Evolutionary conservation across 2,113 vertebrate genomes (phyloP).

Genomic region (Chelonoidis abingdonii): DNA sequence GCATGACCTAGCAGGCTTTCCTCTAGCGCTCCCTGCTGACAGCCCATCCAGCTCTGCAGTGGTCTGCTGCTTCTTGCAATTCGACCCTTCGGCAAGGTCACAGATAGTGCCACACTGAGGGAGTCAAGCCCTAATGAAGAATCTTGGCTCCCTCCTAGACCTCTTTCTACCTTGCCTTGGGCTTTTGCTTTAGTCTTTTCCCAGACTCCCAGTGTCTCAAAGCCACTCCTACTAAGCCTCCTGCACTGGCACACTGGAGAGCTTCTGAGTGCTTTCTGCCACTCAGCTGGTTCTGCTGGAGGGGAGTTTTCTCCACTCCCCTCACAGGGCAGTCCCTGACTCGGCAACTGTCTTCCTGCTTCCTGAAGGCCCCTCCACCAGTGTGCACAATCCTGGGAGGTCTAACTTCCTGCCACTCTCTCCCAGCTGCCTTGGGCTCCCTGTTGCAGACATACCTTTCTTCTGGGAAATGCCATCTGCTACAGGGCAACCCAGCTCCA

Average conservation of each 20-base stretch:
- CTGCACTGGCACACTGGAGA: background rate
- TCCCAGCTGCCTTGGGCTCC: background rate
- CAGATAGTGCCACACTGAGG: background rate
- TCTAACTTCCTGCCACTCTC: too few relatives aligned
- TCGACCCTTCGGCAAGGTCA: background rate
- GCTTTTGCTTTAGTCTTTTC: background rate
- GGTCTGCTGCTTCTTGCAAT: background rate
- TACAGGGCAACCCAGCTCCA: background rate
- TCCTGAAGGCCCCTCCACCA: background rate
- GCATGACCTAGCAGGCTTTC: background rate
- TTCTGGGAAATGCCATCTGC: background rate
- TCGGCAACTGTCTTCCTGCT: background rate
- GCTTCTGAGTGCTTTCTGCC: background rate
- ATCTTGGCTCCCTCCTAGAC: background rate
- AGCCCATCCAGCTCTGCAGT: background rate
- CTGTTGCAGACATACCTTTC: background rate
- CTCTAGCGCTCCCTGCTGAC: background rate
- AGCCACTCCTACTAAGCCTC: background rate
- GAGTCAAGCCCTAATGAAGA: background rate
- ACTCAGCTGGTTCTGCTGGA: background rate
- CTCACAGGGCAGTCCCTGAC: background rate
- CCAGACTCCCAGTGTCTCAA: background rate
- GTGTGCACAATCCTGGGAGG: background rate
- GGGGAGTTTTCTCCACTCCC: background rate
- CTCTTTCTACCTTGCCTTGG: background rate